These are phyloP conservation scores for Menura novaehollandiae DNA, from an alignment of 2,113 vertebrate species.

Conservation along the genomic window DNA sequence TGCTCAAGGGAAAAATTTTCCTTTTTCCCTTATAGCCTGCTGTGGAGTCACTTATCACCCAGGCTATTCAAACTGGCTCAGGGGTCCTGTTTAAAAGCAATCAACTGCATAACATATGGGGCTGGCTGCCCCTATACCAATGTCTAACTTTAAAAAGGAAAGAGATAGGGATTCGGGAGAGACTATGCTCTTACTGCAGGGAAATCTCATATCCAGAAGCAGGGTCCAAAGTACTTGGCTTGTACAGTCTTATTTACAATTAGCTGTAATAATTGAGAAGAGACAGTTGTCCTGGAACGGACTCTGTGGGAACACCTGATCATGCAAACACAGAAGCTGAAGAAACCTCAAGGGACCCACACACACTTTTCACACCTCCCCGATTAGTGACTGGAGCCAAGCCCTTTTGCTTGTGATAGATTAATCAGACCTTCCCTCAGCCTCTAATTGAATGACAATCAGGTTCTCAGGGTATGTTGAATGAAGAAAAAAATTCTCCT, in stretches of 20 bases:
- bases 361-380: slow-evolving; percentile 61
- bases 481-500: slow-evolving; percentile 16
- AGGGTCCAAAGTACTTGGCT: background rate
- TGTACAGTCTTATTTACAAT: slow-evolving; percentile 24
- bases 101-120: background rate
- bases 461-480: slow-evolving; percentile 57
- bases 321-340: slow-evolving; percentile 45
- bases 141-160: background rate
- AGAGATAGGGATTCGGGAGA: background rate
- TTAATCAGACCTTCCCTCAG: slow-evolving; percentile 73
- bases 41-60: slow-evolving; percentile 10
- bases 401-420: slow-evolving; percentile 68
- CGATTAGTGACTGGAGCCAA: slow-evolving; percentile 65
- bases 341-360: slow-evolving; percentile 49
- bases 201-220: background rate
- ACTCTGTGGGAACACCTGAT: slow-evolving; percentile 59
- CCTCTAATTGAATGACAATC: slow-evolving; percentile 79
- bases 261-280: slow-evolving; percentile 63
- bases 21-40: background rate
- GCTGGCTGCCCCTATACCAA: background rate
- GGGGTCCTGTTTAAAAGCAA: slow-evolving; percentile 2
- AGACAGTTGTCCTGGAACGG: slow-evolving; percentile 59
- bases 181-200: background rate
- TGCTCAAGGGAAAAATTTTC: slow-evolving; percentile 14
- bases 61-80: slow-evolving; percentile 1